These are phyloP conservation scores for Cricetomys ansorgei DNA, from an alignment of 2,113 vertebrate genomes.

Conservation along the genomic window DNA sequence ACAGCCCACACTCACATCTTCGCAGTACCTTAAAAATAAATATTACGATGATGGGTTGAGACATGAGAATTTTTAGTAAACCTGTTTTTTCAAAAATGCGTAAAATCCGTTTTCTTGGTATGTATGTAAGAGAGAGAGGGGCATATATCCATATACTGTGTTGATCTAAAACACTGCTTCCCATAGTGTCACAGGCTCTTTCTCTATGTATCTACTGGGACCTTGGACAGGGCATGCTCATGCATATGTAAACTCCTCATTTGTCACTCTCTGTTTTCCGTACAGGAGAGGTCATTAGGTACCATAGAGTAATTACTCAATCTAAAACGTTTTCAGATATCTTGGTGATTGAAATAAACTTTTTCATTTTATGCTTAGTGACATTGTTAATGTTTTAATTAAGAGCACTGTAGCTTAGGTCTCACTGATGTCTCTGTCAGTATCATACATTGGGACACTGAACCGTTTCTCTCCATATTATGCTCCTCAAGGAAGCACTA, in stretches of 20 bases:
- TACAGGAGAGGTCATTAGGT: slow-evolving; percentile 41
- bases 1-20: not conserved
- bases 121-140: not conserved
- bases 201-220: not conserved
- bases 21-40: not conserved
- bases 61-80: not conserved
- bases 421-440: not conserved
- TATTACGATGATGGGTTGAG: not conserved
- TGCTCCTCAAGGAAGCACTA: slow-evolving; percentile 41
- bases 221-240: not conserved
- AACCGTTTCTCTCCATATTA: not conserved
- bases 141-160: too few relatives aligned
- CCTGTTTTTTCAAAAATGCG: not conserved
- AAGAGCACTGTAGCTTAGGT: slow-evolving; percentile 32
- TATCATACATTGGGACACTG: not conserved
- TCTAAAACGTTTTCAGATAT: slow-evolving; percentile 54
- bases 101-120: not conserved
- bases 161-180: not conserved
- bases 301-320: slow-evolving; percentile 59
- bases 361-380: slow-evolving; percentile 22
- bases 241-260: not conserved
- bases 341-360: slow-evolving; percentile 31
- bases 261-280: slow-evolving; percentile 61
- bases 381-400: slow-evolving; percentile 53
- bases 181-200: not conserved